Evolutionary conservation across 2,113 vertebrate genomes (phyloP), one percentile per base, ranked within the genome.

Genomic region (Zootoca vivipara): DNA sequence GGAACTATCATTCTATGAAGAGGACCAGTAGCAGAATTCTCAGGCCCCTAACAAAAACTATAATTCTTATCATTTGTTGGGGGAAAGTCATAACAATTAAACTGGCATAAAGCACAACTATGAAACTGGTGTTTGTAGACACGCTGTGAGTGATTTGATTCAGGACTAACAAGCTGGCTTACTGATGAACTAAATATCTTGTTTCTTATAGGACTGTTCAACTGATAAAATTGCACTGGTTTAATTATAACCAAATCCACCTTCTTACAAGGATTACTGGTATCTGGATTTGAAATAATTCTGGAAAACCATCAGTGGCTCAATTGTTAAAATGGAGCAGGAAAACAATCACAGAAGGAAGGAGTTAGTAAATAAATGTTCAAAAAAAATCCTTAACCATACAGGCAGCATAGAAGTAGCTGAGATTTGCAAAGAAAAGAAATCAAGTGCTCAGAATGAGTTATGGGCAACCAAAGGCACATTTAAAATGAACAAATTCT

Each of bases 81-180:
- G 52, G n/a, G n/a, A 80, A 79, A 30, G 46, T 52, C n/a, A 62
- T 80, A 33, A 85, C 40, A 83, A 83, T 52, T 83, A 70, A 83
- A n/a, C 8, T 24, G 33, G 8, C 16, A 6, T 69, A 75, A 85
- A 74, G 7, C 16, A 62, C 40, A 75, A 85, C 26, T 7, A 35
- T 40, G 33, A 74, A 46, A 46, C 46, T 46, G 46, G 24, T 6
- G 33, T 22, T 30, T 82, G 3, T 75, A 85, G 56, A 35, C 58
- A 33, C 64, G 38, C 35, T 70, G 56, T 85, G 74, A 16, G 62
- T 62, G 35, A 12, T 62, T 28, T 62, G 33, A 62, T 38, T 75
- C 58, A 85, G 20, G 72, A 52, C 24, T 62, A 74, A 26, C 52
- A 85, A 67, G 10, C 38, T 67, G n/a, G 38, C 38, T 46, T 86